A percentile compares a stretch with the other conserved stretches of the same genome.
Conservation (phyloP, 2,888 invertebrate genomes). For the Lepetodrilus schrolli region DNA sequence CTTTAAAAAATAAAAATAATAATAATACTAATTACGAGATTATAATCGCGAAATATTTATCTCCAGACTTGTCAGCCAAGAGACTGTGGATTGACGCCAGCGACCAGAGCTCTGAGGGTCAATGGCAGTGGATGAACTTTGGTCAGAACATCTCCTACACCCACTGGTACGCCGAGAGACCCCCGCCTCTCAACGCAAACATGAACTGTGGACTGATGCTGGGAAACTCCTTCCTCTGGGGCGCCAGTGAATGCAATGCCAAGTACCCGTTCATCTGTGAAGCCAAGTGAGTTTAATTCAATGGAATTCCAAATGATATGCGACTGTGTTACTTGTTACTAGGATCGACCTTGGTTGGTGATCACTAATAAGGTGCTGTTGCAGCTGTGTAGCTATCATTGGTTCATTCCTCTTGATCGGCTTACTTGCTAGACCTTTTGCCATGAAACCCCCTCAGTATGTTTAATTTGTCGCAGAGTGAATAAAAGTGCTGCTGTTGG, state of each 20-base stretch:
- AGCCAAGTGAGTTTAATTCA: conserved; percentile 22
- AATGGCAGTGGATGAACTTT: conserved; percentile 11
- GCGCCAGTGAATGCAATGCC: not conserved
- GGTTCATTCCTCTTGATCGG: too few species aligned
- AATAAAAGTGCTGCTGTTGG: too few species aligned
- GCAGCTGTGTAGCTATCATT: too few species aligned
- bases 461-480: too few species aligned
- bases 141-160: conserved; percentile 4
- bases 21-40: too few species aligned
- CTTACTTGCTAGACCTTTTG: too few species aligned
- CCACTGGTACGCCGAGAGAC: not conserved
- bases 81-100: conserved; percentile 1
- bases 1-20: too few species aligned
- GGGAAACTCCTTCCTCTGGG: not conserved
- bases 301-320: too few species aligned
- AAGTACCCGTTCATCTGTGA: not conserved
- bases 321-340: too few species aligned
- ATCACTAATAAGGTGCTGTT: too few species aligned
- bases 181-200: not conserved
- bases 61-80: not conserved
- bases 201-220: not conserved
- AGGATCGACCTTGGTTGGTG: too few species aligned
- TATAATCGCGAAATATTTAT: not conserved
- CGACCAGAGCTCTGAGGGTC: not conserved
- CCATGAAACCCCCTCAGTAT: too few species aligned